Base-by-base conservation (phyloP, 1,140 invertebrate species). In the Mycetomoellerius zeteki region DNA sequence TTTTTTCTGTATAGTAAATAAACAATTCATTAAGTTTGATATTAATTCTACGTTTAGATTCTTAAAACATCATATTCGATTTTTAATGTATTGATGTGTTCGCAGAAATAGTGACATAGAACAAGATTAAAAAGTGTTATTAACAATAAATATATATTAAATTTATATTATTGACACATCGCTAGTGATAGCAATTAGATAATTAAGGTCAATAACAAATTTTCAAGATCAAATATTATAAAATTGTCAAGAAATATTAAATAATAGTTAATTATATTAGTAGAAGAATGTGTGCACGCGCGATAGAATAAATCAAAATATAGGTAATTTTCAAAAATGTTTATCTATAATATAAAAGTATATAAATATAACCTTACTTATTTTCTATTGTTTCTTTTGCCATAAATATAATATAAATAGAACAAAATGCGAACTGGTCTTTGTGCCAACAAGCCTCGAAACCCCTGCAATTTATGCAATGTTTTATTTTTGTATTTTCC, bases 21-120 rank as follows among this genome's bases (percentile, higher is more conserved):
- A 54, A 37, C n/a, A 77, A 37, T 24, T 50, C 37, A 8, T 8
- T 64, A 30, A 62, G 12, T 21, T 76, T 58, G 3, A 71, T 27
- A 24, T 19, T 12, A 19, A 64, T 43, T 30, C 12, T 47, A 47
- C 50, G 12, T 88, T 77, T 14, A 91, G 90, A 50, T 90, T 0
- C 14, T 91, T 12, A 91, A 87, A 52, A 64, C 50, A 1, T 85
- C 76, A 12, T 91, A 90, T 47, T 90, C 87, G n/a, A 16, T 64
- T n/a, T 91, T 85, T 54, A 91, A 91, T 43, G 58, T 89, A 43
- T 30, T 89, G n/a, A 54, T 54, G 65, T 47, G 52, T 1, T 80
- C 77, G 8, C 62, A 43, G 8, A 43, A 81, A 27, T 3, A 56
- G 4, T 56, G 52, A 56, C 1, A 0, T 71, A 81, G 6, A 1